These are phyloP conservation scores for Drosophila repleta DNA, from an alignment of 1,140 invertebrate genomes.

Conservation along the genomic window DNA sequence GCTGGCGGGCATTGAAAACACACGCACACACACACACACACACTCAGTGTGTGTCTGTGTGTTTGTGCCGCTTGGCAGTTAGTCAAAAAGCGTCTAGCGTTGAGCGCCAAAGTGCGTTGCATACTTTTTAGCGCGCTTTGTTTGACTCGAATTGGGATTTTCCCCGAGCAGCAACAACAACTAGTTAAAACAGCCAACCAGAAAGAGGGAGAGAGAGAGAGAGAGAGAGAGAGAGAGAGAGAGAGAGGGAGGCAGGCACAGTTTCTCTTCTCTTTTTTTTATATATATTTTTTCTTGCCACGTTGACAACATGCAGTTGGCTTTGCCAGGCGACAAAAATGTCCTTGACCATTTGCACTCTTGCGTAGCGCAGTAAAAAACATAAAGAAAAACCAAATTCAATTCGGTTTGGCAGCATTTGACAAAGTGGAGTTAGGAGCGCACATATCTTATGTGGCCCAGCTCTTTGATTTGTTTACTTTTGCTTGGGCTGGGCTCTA, in stretches of 20 bases:
- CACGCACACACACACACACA: slow-evolving; percentile 24
- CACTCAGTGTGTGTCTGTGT: slow-evolving; percentile 13
- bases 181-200: slow-evolving; percentile 26
- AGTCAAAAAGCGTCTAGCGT: slow-evolving; percentile 63
- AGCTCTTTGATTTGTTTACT: no score
- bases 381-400: neutral
- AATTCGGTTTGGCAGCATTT: neutral
- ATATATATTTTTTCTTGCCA: slow-evolving; percentile 22
- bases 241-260: neutral
- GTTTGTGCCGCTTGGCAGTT: slow-evolving; percentile 55
- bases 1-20: slow-evolving; percentile 76
- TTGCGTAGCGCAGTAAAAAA: slow-evolving; percentile 4
- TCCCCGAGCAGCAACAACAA: slow-evolving; percentile 45
- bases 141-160: slow-evolving; percentile 75
- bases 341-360: slow-evolving; percentile 31
- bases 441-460: no score
- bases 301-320: slow-evolving; percentile 51
- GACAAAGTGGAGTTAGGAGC: neutral
- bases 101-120: slow-evolving; percentile 74
- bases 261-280: neutral
- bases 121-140: slow-evolving; percentile 79
- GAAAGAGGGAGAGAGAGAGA: neutral
- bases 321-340: slow-evolving; percentile 66
- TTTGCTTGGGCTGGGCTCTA: no score
- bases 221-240: neutral